phyloP scores from a whole-genome alignment of 2,797 vertebrate genomes.

The Tamandua tetradactyla region DNA sequence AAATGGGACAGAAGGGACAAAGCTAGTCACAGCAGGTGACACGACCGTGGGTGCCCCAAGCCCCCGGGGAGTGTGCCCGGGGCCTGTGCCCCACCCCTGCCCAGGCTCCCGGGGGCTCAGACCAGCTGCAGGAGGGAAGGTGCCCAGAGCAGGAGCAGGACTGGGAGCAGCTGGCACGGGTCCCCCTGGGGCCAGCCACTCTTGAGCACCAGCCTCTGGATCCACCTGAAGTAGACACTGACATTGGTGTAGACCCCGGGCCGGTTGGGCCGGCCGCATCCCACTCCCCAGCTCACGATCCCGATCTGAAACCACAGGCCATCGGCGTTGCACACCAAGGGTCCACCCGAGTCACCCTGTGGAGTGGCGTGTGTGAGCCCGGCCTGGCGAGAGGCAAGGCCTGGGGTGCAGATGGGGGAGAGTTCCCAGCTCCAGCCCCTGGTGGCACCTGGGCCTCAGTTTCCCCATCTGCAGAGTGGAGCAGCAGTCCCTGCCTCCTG shows the following conservation, averaged over 20 bases:
- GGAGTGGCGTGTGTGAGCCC: not conserved
- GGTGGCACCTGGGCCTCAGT: not conserved
- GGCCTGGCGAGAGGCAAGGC: not conserved
- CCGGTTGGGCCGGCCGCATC: conserved; percentile 84
- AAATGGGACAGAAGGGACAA: too few relatives aligned
- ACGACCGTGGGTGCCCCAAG: rapidly evolving
- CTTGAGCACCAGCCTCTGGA: conserved; percentile 21
- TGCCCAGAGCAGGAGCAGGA: not conserved
- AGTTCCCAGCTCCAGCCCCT: not conserved
- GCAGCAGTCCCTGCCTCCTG: too few relatives aligned
- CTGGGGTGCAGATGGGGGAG: not conserved
- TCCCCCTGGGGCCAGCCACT: rapidly evolving
- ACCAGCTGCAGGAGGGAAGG: not conserved
- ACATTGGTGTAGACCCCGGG: conserved; percentile 88
- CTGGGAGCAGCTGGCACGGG: not conserved
- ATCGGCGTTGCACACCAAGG: conserved; percentile 85
- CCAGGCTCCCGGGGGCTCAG: not conserved
- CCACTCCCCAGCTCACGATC: conserved; percentile 89
- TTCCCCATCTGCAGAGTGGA: too few relatives aligned
- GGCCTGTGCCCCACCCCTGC: too few relatives aligned
- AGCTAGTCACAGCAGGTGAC: not conserved
- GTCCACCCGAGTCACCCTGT: conserved; percentile 91
- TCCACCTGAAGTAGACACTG: conserved; percentile 81
- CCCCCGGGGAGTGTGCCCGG: not conserved
- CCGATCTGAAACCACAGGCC: conserved; percentile 85